A percentile compares a stretch with the other conserved stretches of the same genome.
Evolutionary conservation across 2,888 invertebrate species (phyloP).

Genomic region (Heliconius sara): DNA sequence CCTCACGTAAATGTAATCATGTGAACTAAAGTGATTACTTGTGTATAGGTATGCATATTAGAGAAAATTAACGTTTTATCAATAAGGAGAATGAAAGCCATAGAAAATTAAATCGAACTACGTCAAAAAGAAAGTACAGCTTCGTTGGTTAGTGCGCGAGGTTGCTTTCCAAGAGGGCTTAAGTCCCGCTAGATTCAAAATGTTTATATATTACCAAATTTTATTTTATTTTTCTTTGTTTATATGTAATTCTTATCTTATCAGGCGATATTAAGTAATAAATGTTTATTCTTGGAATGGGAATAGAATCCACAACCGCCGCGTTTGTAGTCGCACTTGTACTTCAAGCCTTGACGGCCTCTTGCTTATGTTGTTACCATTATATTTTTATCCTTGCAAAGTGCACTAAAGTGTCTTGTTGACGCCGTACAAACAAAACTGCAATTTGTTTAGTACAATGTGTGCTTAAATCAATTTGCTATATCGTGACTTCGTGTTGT

Average conservation of each 20-base stretch:
- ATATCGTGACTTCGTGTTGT: constrained; percentile 2
- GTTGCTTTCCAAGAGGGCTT: too few relatives aligned
- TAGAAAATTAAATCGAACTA: too few relatives aligned
- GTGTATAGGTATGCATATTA: neutral
- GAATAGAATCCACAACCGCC: neutral
- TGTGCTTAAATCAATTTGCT: constrained; percentile 10
- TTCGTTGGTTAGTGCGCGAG: too few relatives aligned
- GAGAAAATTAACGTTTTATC: neutral
- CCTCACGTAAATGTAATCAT: neutral
- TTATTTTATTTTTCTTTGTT: too few relatives aligned
- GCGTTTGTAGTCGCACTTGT: neutral
- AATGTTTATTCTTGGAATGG: neutral
- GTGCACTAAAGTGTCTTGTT: neutral
- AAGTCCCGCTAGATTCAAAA: too few relatives aligned
- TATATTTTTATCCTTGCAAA: neutral
- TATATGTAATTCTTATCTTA: too few relatives aligned
- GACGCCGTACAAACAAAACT: neutral
- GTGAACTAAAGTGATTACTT: neutral
- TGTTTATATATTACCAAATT: too few relatives aligned
- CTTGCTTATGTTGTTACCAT: too few relatives aligned
- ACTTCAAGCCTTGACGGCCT: neutral
- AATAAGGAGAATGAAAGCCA: neutral
- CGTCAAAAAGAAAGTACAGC: too few relatives aligned
- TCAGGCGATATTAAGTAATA: too few relatives aligned
- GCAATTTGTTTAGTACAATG: constrained; percentile 1